These are phyloP conservation scores for Metellina segmentata DNA, from an alignment of 2,888 invertebrate genomes.

Conservation along the genomic window DNA sequence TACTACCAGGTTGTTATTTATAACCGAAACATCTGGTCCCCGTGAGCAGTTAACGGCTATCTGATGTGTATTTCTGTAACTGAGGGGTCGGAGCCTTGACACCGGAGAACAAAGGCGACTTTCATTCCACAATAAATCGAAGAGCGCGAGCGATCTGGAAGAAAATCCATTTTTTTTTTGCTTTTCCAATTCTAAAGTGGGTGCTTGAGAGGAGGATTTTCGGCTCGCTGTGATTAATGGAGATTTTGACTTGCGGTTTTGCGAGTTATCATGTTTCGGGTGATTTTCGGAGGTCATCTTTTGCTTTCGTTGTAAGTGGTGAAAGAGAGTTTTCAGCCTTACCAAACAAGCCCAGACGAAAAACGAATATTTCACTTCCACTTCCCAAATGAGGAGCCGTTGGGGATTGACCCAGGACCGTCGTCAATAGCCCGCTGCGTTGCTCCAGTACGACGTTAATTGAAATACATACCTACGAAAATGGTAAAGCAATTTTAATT, in stretches of 20 bases:
- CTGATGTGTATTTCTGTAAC: not conserved
- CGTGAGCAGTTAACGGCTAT: conserved; percentile 16
- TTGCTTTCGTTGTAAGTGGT: not conserved
- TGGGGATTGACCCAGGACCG: too few species aligned
- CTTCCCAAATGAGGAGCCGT: too few species aligned
- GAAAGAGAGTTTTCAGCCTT: not conserved
- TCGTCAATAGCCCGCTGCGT: too few species aligned
- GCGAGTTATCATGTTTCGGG: not conserved
- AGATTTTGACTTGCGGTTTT: not conserved
- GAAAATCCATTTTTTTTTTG: not conserved
- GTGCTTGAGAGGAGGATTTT: not conserved
- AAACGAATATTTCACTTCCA: too few species aligned
- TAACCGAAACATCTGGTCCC: conserved; percentile 25
- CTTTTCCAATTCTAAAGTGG: not conserved
- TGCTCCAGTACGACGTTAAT: too few species aligned
- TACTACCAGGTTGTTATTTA: conserved; percentile 53
- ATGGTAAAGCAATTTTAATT: too few species aligned
- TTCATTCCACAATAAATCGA: conserved; percentile 33
- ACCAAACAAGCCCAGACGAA: not conserved
- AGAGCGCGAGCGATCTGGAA: conserved; percentile 12
- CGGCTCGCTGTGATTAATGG: not conserved
- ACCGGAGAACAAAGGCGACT: conserved; percentile 12
- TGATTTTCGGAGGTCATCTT: not conserved
- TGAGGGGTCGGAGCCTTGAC: conserved; percentile 10
- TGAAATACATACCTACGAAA: too few species aligned